These are phyloP conservation scores for Halcyon smyrnensis DNA, from an alignment of 2,797 vertebrate genomes.

Conservation along the genomic window DNA sequence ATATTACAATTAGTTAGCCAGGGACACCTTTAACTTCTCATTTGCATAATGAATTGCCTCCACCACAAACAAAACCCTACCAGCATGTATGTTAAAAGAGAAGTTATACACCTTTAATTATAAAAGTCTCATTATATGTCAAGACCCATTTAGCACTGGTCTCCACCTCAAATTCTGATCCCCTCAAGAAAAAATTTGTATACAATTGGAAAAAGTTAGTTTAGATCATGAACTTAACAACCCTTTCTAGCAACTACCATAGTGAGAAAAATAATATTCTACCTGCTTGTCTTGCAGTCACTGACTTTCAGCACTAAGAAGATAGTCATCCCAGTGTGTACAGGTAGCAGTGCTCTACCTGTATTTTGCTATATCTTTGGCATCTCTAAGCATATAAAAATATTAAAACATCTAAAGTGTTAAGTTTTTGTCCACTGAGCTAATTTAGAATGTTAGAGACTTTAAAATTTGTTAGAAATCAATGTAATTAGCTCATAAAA, in stretches of 20 bases:
- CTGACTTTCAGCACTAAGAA: background rate
- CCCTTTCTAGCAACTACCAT: background rate
- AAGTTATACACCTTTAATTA: background rate
- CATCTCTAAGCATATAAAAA: background rate
- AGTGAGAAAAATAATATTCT: background rate
- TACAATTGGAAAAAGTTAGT: background rate
- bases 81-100: background rate
- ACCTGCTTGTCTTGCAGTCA: background rate
- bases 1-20: background rate
- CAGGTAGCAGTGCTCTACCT: background rate
- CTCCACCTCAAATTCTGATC: background rate
- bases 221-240: background rate
- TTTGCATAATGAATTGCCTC: background rate
- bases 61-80: background rate
- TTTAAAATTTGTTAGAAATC: background rate
- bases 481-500: background rate
- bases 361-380: background rate
- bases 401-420: background rate
- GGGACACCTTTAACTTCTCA: background rate
- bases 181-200: background rate
- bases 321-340: background rate
- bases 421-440: background rate
- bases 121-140: background rate
- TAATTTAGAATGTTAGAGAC: background rate
- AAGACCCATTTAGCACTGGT: background rate